A percentile compares a stretch with the other conserved stretches of the same genome.
Conservation (phyloP, 1,140 invertebrate species). For the Cryptotermes secundus region DNA sequence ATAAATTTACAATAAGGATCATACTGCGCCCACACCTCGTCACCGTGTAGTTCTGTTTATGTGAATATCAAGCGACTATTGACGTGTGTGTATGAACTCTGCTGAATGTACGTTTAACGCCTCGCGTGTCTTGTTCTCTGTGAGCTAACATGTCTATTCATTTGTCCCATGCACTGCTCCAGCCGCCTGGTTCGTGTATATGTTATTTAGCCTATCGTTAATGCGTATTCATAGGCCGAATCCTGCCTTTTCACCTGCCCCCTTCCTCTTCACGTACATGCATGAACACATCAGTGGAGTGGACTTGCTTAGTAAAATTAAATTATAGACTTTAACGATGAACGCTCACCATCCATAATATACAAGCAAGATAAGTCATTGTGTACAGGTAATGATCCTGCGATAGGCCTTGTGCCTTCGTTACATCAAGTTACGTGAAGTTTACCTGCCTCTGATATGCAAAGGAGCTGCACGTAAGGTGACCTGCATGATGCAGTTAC, state of each 20-base stretch:
- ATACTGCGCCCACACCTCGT: background rate
- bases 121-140: background rate
- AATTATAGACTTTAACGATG: background rate
- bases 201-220: background rate
- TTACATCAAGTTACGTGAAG: background rate
- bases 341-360: background rate
- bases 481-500: background rate
- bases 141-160: background rate
- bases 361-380: background rate
- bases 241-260: background rate
- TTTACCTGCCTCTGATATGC: background rate
- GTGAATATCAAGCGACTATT: background rate
- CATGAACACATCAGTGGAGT: constrained; percentile 12
- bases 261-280: background rate
- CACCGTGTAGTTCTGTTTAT: background rate
- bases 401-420: background rate
- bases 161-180: background rate
- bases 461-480: background rate
- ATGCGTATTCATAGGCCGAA: background rate
- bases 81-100: background rate
- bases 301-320: constrained; percentile 2
- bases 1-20: background rate
- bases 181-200: background rate
- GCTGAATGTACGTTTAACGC: background rate
- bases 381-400: background rate